phyloP scores from a whole-genome alignment of 2,113 vertebrate species.

The Dermatemys mawii region DNA sequence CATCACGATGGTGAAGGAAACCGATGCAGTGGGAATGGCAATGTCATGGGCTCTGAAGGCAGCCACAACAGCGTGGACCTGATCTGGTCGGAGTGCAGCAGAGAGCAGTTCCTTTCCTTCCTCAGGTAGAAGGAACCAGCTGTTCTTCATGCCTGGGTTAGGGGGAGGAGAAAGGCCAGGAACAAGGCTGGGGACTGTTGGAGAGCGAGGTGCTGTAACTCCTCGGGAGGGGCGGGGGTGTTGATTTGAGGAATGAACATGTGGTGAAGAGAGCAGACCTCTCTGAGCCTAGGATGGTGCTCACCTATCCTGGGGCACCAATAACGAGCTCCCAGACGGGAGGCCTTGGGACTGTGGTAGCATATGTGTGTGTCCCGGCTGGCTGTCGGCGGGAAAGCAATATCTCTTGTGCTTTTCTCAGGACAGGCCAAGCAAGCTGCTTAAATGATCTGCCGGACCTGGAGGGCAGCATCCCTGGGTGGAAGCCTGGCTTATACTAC shows the following conservation, averaged over 20 bases:
- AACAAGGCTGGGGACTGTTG: neutral
- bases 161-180: neutral
- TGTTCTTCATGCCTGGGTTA: neutral
- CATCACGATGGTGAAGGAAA: constrained; percentile 88
- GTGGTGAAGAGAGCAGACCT: neutral
- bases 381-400: constrained; percentile 60
- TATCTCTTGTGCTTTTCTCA: constrained; percentile 70
- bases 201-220: neutral
- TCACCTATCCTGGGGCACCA: constrained; percentile 64
- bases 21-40: constrained; percentile 82
- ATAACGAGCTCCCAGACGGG: constrained; percentile 51
- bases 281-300: neutral
- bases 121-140: constrained; percentile 81
- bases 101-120: constrained; percentile 83
- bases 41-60: constrained; percentile 90
- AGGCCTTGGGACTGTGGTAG: constrained; percentile 48
- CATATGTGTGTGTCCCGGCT: constrained; percentile 56
- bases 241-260: neutral
- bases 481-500: constrained; percentile 92
- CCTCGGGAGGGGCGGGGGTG: neutral
- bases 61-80: constrained; percentile 84
- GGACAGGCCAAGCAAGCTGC: constrained; percentile 86
- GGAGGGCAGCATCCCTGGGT: constrained; percentile 79
- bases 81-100: constrained; percentile 91
- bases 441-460: constrained; percentile 86